Conservation (phyloP, 2,888 invertebrate genomes). For the Synanthedon andrenaeformis region DNA sequence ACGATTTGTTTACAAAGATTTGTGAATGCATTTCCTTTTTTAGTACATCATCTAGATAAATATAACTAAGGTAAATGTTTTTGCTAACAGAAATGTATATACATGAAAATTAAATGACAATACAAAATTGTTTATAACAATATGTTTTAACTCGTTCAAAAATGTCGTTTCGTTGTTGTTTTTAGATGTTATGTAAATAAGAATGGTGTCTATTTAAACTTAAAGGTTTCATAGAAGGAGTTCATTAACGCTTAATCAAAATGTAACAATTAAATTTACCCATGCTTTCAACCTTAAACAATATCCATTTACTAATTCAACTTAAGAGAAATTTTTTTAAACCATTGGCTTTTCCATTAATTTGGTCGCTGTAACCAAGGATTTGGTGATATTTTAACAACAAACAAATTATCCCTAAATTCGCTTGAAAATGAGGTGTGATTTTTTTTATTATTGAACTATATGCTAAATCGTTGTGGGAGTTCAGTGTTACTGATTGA, state of each 20-base stretch:
- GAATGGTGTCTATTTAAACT: constrained; percentile 9
- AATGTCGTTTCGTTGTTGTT: constrained; percentile 2
- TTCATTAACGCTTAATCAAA: constrained; percentile 34
- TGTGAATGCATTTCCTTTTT: too few relatives aligned
- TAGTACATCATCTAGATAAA: too few relatives aligned
- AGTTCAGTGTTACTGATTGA: not conserved
- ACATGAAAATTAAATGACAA: too few relatives aligned
- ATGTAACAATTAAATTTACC: constrained; percentile 17
- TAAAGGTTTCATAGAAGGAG: constrained; percentile 23
- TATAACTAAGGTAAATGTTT: too few relatives aligned
- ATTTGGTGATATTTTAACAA: constrained; percentile 38
- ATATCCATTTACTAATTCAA: constrained; percentile 27
- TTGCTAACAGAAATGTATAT: too few relatives aligned
- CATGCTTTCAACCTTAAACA: constrained; percentile 29
- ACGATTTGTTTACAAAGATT: too few relatives aligned
- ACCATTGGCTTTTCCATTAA: constrained; percentile 34
- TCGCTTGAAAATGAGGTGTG: constrained; percentile 7
- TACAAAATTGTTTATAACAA: too few relatives aligned
- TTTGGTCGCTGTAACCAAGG: constrained; percentile 36
- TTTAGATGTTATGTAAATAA: constrained; percentile 16
- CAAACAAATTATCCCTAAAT: constrained; percentile 20
- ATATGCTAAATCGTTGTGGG: not conserved
- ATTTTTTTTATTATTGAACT: not conserved
- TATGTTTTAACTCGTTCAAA: too few relatives aligned
- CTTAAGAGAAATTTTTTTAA: constrained; percentile 11